phyloP scores from a whole-genome alignment of 1,140 invertebrate genomes.

The Hormaphis cornu region DNA sequence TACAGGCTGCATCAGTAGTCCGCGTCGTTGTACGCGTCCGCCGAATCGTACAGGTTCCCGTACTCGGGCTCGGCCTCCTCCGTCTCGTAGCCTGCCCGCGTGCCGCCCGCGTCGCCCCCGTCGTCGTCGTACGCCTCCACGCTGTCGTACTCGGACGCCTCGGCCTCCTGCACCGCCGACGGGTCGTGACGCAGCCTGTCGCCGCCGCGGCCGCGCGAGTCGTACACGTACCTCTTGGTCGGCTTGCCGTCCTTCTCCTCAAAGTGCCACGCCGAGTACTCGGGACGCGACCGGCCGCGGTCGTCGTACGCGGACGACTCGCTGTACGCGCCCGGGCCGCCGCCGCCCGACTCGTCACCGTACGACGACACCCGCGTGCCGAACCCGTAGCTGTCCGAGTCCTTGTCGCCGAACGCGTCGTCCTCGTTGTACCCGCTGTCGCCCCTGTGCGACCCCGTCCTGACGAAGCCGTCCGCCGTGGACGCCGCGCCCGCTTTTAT shows the following conservation, averaged over 20 bases:
- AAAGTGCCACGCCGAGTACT: conserved; percentile 33
- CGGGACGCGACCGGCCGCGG: conserved; percentile 16
- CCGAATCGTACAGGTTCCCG: conserved; percentile 29
- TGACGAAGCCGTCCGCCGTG: neutral
- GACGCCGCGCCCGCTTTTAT: neutral
- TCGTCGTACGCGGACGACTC: conserved; percentile 28
- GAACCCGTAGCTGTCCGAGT: conserved; percentile 30
- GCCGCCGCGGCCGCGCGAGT: conserved; percentile 12
- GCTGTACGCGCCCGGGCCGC: conserved; percentile 18
- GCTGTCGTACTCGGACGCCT: conserved; percentile 36
- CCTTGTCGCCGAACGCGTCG: conserved; percentile 11
- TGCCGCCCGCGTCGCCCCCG: conserved; percentile 31
- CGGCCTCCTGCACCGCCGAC: conserved; percentile 8
- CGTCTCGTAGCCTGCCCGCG: conserved; percentile 27
- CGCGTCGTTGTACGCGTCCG: conserved; percentile 28
- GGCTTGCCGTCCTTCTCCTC: conserved; percentile 33
- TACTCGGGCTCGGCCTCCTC: conserved; percentile 34
- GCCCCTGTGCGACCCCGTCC: neutral
- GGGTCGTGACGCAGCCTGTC: conserved; percentile 7
- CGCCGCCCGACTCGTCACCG: neutral
- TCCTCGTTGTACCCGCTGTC: conserved; percentile 14
- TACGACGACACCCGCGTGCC: conserved; percentile 17
- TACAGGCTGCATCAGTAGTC: too few species aligned
- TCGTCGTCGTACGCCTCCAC: conserved; percentile 34
- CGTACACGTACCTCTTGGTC: conserved; percentile 26